Evolutionary conservation across 2,888 invertebrate genomes (phyloP), one percentile per base, ranked within the genome.

Genomic region (Xestobium rufovillosum): DNA sequence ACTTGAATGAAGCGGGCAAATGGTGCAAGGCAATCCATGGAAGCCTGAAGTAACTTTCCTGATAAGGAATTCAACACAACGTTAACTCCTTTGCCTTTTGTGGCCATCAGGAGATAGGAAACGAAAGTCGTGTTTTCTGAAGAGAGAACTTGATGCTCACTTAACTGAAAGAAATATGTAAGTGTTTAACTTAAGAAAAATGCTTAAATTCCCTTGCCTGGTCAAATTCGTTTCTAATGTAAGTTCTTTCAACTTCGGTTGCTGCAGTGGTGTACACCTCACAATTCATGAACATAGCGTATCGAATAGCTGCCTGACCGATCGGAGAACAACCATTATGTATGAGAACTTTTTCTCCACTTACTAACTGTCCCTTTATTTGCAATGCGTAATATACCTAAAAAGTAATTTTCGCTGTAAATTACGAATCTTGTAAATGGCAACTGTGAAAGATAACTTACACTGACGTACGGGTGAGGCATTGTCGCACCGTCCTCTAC

Each of bases 41-140:
- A 77, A 1, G 77, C 83, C 55, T 78, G 75, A 1, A 96, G 70
- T 59, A 94, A 88, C 28, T 91, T 91, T 51, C 90, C 94, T 1
- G 94, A 79, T 26, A 96, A 67, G 0, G 90, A 90, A 63, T 97
- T 97, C 8, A 91, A 66, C 14, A 96, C 85, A 36, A 95, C 70
- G 54, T 97, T 86, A 0, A 95, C 95, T 26, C 95, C 94, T 50
- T 71, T 73, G 9, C 96, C 95, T 10, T 81, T 73, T 0, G 95
- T 95, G 50, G 80, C 76, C 34, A 71, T 71, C 52, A 85, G 72
- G 29, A 97, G 73, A 71, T 89, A 78, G 38, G 80, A 75, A 61
- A 95, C 94, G 60, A 96, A 97, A 1, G 80, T 79, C 0, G 80
- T 72, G 57, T 90, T 51, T 16, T 59, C 53, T 0, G 52, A 56